These are phyloP conservation scores for Trachymyrmex cornetzi DNA, from an alignment of 1,140 invertebrate genomes.

Conservation along the genomic window DNA sequence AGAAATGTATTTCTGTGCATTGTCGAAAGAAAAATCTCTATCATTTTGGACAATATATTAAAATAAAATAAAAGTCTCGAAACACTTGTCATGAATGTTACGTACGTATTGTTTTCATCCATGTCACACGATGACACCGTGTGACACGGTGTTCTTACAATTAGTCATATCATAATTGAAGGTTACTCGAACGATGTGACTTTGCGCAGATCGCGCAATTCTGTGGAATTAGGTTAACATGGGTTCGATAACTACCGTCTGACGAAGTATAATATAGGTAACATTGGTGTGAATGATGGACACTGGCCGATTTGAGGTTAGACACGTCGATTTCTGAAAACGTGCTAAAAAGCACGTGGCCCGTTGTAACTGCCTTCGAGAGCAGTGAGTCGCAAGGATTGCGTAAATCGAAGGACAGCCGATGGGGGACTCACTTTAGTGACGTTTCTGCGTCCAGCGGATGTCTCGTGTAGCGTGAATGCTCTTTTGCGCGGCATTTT, in stretches of 20 bases:
- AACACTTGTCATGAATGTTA: background rate
- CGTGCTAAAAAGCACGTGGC: slow-evolving; percentile 33
- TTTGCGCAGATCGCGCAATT: too few species aligned
- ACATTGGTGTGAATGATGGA: background rate
- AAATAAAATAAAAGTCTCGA: background rate
- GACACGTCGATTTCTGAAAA: background rate
- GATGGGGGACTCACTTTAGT: slow-evolving; percentile 59
- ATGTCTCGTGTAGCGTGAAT: slow-evolving; percentile 10
- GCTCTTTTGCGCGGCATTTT: slow-evolving; percentile 68
- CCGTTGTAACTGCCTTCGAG: background rate
- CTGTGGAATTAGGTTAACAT: background rate
- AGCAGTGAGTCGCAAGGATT: background rate
- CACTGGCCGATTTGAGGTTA: slow-evolving; percentile 55
- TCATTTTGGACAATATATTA: background rate
- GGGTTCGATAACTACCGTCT: background rate
- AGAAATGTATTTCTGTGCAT: background rate
- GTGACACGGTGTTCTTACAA: too few species aligned
- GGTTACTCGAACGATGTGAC: too few species aligned
- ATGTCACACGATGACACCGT: background rate
- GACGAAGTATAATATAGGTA: background rate
- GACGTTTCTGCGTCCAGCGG: slow-evolving; percentile 43
- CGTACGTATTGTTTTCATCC: background rate
- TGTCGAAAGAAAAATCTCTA: background rate
- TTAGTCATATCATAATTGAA: too few species aligned
- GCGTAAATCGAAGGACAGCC: background rate